These are phyloP conservation scores for Latrodectus hesperus DNA, from an alignment of 2,888 invertebrate species.

Conservation along the genomic window DNA sequence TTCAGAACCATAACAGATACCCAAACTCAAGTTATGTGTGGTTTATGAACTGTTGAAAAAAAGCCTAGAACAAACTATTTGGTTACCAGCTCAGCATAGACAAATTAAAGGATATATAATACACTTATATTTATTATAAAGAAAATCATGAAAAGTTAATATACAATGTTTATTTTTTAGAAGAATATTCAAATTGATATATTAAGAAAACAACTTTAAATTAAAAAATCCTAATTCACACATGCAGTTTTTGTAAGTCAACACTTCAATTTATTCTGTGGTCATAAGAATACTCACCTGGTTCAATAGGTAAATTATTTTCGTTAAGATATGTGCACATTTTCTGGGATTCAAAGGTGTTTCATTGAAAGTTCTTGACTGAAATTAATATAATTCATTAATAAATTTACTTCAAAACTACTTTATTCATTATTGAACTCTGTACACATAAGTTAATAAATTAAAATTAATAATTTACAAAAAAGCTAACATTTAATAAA, in stretches of 20 bases:
- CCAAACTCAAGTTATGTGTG: too few relatives aligned
- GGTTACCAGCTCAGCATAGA: too few relatives aligned
- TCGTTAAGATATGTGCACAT: conserved; percentile 96
- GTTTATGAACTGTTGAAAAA: too few relatives aligned
- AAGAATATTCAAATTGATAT: background rate
- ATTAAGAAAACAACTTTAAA: background rate
- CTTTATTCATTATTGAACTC: background rate
- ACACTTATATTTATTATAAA: too few relatives aligned
- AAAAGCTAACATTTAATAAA: background rate
- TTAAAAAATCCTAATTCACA: background rate
- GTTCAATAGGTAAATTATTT: conserved; percentile 95
- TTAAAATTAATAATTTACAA: background rate
- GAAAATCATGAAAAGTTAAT: too few relatives aligned
- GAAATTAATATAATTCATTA: conserved; percentile 62
- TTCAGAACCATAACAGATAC: too few relatives aligned
- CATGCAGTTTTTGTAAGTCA: background rate
- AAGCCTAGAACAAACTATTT: too few relatives aligned
- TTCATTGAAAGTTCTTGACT: conserved; percentile 96
- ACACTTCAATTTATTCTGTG: background rate
- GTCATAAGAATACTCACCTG: conserved; percentile 79
- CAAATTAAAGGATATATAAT: too few relatives aligned
- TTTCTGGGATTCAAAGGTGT: conserved; percentile 97
- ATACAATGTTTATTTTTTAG: too few relatives aligned
- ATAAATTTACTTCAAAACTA: background rate
- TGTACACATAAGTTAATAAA: background rate